These are phyloP conservation scores for Picathartes gymnocephalus DNA, from an alignment of 2,113 vertebrate genomes.

Conservation along the genomic window DNA sequence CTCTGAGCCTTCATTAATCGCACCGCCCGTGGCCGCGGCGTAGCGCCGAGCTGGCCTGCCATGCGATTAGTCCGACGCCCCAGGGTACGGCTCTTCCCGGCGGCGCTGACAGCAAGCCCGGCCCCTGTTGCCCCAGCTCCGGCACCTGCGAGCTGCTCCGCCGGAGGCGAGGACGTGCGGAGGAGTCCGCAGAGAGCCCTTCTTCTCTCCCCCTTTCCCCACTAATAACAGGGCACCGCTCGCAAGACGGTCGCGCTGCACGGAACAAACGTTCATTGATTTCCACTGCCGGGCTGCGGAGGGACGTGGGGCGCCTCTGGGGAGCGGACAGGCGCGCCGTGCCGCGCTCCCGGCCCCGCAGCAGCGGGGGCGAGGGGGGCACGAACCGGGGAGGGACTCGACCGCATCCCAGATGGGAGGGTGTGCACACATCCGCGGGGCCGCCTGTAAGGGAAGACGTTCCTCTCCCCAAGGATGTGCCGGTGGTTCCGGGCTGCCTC, in stretches of 20 bases:
- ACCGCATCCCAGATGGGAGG: neutral
- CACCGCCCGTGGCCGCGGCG: neutral
- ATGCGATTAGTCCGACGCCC: neutral
- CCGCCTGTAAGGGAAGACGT: neutral
- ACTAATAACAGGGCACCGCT: neutral
- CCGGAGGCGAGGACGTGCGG: conserved; percentile 14
- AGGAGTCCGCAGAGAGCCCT: neutral
- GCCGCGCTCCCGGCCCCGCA: neutral
- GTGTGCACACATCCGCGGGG: no score
- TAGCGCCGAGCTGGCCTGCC: neutral
- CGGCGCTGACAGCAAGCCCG: neutral
- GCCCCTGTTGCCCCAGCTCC: neutral
- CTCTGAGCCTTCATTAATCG: neutral
- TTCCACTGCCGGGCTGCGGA: neutral
- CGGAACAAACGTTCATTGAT: conserved; percentile 10
- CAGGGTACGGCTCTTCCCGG: neutral
- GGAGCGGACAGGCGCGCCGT: neutral
- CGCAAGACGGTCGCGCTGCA: neutral
- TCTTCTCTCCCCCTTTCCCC: neutral
- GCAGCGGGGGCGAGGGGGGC: no score
- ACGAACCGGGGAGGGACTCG: neutral
- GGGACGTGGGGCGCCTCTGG: neutral
- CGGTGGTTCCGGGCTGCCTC: no score
- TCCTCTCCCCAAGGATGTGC: neutral
- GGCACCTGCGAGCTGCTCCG: neutral